These are phyloP conservation scores for Solenodon paradoxus DNA, from an alignment of 2,113 vertebrate species.

Conservation along the genomic window DNA sequence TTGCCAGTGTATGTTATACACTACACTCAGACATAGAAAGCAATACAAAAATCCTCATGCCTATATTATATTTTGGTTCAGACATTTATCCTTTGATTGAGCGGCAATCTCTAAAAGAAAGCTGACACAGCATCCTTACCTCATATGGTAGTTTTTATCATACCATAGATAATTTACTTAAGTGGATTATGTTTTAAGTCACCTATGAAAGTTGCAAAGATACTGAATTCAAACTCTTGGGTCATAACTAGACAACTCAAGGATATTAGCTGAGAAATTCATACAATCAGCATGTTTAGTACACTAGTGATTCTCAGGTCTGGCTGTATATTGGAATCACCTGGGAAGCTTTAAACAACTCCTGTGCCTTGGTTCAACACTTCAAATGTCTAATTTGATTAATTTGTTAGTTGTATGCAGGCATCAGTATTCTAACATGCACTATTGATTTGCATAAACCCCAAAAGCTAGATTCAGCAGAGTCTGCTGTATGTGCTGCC, in stretches of 20 bases:
- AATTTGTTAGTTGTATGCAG: not conserved
- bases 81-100: conserved; percentile 42
- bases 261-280: conserved; percentile 21
- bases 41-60: conserved; percentile 48
- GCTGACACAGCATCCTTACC: conserved; percentile 5
- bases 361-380: not conserved
- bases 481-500: not conserved
- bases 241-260: conserved; percentile 16
- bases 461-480: not conserved
- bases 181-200: conserved; percentile 51
- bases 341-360: not conserved
- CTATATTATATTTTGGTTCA: conserved; percentile 55
- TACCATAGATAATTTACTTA: conserved; percentile 28
- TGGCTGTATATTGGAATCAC: not conserved
- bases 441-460: conserved; percentile 12
- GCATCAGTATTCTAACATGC: not conserved
- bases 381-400: conserved; percentile 26
- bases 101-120: conserved; percentile 25
- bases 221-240: conserved; percentile 35
- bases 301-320: not conserved
- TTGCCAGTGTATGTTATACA: conserved; percentile 54
- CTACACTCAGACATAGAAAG: conserved; percentile 65
- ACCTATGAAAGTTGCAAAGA: conserved; percentile 48
- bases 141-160: conserved; percentile 23
- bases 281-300: not conserved